phyloP scores from a whole-genome alignment of 2,797 vertebrate species.

The Acanthurus lineatus region DNA sequence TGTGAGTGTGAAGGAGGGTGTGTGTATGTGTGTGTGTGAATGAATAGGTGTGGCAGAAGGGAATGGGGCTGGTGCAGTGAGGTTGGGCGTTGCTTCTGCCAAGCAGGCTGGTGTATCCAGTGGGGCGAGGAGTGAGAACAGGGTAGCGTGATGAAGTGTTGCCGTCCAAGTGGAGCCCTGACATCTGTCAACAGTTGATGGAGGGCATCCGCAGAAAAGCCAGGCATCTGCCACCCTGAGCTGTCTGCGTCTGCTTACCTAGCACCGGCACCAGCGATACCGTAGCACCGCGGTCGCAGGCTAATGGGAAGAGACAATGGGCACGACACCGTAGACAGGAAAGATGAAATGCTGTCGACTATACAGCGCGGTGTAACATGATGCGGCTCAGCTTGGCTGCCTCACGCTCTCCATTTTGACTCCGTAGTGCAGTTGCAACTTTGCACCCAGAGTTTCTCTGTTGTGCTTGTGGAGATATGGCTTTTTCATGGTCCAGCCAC shows the following conservation, averaged over 20 bases:
- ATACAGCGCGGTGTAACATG: constrained; percentile 52
- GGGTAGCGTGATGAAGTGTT: constrained; percentile 83
- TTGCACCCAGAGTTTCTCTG: constrained; percentile 40
- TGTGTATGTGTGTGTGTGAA: constrained; percentile 44
- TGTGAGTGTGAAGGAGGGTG: constrained; percentile 37
- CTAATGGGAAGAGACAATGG: constrained; percentile 86
- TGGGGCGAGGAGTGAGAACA: constrained; percentile 73
- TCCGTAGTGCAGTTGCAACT: constrained; percentile 48
- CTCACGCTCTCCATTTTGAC: constrained; percentile 37
- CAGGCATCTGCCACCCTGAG: constrained; percentile 86
- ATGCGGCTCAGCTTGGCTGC: constrained; percentile 42
- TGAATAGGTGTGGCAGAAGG: constrained; percentile 73
- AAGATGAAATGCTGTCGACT: constrained; percentile 77
- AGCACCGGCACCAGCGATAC: constrained; percentile 42
- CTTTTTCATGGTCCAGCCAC: constrained; percentile 17
- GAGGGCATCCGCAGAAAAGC: constrained; percentile 84
- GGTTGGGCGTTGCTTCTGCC: constrained; percentile 71
- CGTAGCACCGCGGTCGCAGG: constrained; percentile 67
- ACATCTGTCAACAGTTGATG: constrained; percentile 88
- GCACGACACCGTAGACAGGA: constrained; percentile 73
- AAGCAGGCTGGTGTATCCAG: constrained; percentile 79
- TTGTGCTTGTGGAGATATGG: constrained; percentile 20
- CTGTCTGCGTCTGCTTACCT: constrained; percentile 76
- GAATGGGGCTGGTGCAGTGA: constrained; percentile 61
- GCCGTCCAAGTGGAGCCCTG: constrained; percentile 85